Evolutionary conservation across 2,113 vertebrate genomes (phyloP).

Genomic region (Alces alces): DNA sequence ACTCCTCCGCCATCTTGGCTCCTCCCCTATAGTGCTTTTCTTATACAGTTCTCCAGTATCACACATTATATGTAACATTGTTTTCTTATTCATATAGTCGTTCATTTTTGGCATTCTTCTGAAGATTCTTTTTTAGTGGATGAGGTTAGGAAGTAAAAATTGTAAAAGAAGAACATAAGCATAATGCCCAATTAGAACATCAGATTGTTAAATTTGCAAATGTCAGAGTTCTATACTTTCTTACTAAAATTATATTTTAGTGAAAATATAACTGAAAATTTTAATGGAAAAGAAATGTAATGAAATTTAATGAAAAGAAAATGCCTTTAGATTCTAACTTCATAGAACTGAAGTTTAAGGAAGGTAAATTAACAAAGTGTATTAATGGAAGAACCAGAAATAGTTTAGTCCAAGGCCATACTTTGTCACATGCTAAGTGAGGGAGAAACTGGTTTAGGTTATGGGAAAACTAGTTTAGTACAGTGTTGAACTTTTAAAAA

Average conservation of each 20-base stretch:
- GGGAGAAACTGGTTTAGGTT: neutral
- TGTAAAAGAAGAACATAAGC: neutral
- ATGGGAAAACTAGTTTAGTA: neutral
- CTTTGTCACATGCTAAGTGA: neutral
- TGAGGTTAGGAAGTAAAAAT: neutral
- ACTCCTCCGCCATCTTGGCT: too few relatives aligned
- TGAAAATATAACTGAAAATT: slow-evolving; percentile 18
- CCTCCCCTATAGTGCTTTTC: neutral
- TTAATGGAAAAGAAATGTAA: neutral
- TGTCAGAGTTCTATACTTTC: neutral
- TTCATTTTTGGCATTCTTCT: neutral
- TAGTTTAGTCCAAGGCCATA: neutral
- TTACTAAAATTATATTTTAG: slow-evolving; percentile 15
- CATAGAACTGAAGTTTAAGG: neutral
- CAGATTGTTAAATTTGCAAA: slow-evolving; percentile 3
- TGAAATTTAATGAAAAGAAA: slow-evolving; percentile 5
- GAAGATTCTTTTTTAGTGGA: neutral
- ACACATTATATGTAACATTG: neutral
- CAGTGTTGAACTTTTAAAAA: neutral
- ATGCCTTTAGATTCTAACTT: neutral
- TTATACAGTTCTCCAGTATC: neutral
- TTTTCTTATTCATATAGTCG: neutral
- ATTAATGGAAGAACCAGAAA: neutral
- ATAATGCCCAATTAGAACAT: neutral
- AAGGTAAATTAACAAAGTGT: neutral